These are phyloP conservation scores for Nemotelus pantherinus DNA, from an alignment of 2,888 invertebrate species.

Conservation along the genomic window DNA sequence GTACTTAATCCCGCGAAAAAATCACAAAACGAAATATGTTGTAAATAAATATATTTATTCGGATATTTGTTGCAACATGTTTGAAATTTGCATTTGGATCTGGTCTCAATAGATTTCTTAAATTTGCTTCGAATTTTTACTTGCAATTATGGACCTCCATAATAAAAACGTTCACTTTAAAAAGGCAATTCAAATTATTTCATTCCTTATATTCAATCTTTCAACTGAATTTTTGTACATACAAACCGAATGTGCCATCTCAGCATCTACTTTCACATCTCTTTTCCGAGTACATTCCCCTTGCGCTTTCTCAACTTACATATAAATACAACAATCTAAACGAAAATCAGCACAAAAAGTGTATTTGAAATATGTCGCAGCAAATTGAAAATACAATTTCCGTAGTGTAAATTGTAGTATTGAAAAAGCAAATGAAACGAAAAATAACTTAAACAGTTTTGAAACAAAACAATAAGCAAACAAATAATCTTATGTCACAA, in stretches of 20 bases:
- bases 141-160: no score
- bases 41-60: conserved; percentile 17
- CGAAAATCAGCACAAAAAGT: no score
- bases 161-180: no score
- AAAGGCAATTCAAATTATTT: neutral
- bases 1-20: conserved; percentile 27
- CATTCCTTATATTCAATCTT: neutral
- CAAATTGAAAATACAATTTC: neutral
- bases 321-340: no score
- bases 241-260: neutral
- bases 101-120: no score
- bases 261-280: neutral
- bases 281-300: no score
- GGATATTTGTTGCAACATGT: conserved; percentile 12
- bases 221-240: neutral
- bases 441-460: neutral
- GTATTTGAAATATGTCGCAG: conserved; percentile 6
- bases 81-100: neutral
- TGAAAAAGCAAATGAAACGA: conserved; percentile 2
- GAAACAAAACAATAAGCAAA: conserved; percentile 16
- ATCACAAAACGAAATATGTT: conserved; percentile 18
- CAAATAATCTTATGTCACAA: conserved; percentile 34
- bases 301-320: no score
- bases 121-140: no score
- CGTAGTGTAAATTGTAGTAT: conserved; percentile 26